These are phyloP conservation scores for Standfussiana lucernea DNA, from an alignment of 2,888 invertebrate genomes.

Conservation along the genomic window DNA sequence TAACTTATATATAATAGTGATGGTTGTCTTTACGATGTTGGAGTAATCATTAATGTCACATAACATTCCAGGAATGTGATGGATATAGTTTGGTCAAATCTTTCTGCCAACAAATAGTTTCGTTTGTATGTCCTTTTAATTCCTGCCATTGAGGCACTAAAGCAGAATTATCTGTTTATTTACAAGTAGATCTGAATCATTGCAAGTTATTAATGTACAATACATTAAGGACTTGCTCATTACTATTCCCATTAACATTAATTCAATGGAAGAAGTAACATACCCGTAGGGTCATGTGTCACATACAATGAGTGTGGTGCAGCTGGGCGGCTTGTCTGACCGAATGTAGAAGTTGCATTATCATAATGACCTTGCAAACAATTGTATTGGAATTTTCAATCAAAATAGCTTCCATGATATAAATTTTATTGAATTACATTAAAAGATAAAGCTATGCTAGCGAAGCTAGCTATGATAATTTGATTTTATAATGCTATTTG, in stretches of 20 bases:
- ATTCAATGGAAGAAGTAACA: constrained; percentile 34
- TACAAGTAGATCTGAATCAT: not conserved
- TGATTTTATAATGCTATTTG: not conserved
- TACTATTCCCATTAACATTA: constrained; percentile 33
- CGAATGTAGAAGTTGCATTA: constrained; percentile 6
- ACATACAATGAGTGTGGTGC: constrained; percentile 1
- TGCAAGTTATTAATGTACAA: not conserved
- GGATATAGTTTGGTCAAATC: not conserved
- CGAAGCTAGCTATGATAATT: too few relatives aligned
- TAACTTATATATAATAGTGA: not conserved
- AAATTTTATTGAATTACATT: constrained; percentile 4
- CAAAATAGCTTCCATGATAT: not conserved
- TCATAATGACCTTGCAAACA: constrained; percentile 24
- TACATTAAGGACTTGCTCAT: constrained; percentile 9
- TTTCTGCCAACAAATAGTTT: not conserved
- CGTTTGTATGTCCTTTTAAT: not conserved
- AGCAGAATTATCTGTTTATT: not conserved
- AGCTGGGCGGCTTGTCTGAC: not conserved
- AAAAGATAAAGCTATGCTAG: not conserved
- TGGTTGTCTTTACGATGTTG: not conserved
- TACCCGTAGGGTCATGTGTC: constrained; percentile 25
- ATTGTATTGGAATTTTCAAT: constrained; percentile 3
- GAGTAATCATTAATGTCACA: not conserved
- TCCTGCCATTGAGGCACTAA: not conserved
- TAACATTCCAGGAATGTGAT: not conserved